Evolutionary conservation across 2,888 invertebrate genomes (phyloP).

Genomic region (Limnephilus auricula): DNA sequence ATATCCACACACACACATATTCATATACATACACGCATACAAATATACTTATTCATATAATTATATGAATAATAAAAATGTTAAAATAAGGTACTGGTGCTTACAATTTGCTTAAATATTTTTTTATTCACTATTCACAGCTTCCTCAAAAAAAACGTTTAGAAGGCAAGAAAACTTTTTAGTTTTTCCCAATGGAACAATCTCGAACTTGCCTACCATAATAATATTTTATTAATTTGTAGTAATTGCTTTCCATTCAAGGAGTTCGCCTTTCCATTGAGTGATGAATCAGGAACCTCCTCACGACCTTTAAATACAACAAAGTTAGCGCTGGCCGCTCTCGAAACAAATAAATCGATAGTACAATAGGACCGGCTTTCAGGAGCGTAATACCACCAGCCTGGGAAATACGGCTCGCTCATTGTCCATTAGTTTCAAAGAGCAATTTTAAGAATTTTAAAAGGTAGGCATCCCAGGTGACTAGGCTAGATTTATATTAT

Average conservation of each 20-base stretch:
- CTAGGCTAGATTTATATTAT: slow-evolving; percentile 25
- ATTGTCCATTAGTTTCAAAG: slow-evolving; percentile 34
- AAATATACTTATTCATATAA: no score
- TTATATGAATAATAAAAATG: no score
- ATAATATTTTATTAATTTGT: background rate
- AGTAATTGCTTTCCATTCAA: background rate
- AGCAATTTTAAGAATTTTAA: slow-evolving; percentile 44
- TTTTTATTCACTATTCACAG: background rate
- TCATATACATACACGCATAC: no score
- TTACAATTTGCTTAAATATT: no score
- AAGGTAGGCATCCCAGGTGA: slow-evolving; percentile 34
- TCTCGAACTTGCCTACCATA: background rate
- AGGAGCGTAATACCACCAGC: background rate
- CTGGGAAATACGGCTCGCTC: slow-evolving; percentile 13
- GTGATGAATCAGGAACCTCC: background rate
- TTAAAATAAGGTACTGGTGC: no score
- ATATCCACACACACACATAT: no score
- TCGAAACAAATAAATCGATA: slow-evolving; percentile 5
- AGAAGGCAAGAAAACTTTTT: background rate
- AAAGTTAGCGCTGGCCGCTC: background rate
- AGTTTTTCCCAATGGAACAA: background rate
- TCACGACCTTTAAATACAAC: background rate
- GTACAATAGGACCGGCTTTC: background rate
- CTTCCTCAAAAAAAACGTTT: background rate
- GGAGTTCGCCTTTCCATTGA: background rate